phyloP scores from a whole-genome alignment of 2,888 invertebrate genomes.

The Conops quadrifasciatus region DNA sequence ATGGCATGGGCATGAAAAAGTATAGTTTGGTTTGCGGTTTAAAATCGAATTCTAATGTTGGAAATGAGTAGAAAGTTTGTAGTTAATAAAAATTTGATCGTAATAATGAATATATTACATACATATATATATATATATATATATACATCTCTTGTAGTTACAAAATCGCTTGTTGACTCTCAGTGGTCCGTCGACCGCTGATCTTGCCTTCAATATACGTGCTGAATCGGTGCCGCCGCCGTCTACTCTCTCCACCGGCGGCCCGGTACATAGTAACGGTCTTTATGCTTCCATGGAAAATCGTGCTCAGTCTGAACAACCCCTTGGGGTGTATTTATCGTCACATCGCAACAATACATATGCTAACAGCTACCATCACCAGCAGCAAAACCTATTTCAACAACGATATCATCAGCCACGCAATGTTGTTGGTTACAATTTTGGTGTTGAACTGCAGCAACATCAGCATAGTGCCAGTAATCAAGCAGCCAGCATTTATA shows the following conservation, averaged over 20 bases:
- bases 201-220: constrained; percentile 53
- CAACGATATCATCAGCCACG: constrained; percentile 38
- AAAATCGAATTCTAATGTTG: too few relatives aligned
- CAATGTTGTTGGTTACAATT: constrained; percentile 49
- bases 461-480: constrained; percentile 36
- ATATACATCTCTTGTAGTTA: constrained; percentile 47
- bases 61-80: too few relatives aligned
- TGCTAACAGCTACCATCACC: constrained; percentile 50
- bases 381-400: constrained; percentile 44
- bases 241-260: constrained; percentile 43
- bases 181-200: constrained; percentile 43
- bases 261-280: constrained; percentile 57
- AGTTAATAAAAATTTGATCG: too few relatives aligned
- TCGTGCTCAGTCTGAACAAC: constrained; percentile 64
- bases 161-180: constrained; percentile 60
- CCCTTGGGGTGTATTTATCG: constrained; percentile 46
- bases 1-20: too few relatives aligned
- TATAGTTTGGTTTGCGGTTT: too few relatives aligned
- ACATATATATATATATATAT: too few relatives aligned
- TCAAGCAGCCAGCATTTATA: constrained; percentile 41
- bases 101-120: too few relatives aligned
- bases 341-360: constrained; percentile 49
- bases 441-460: constrained; percentile 49
- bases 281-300: constrained; percentile 49
- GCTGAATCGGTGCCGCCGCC: constrained; percentile 64